phyloP scores from a whole-genome alignment of 1,140 invertebrate species.

The Apis florea region DNA sequence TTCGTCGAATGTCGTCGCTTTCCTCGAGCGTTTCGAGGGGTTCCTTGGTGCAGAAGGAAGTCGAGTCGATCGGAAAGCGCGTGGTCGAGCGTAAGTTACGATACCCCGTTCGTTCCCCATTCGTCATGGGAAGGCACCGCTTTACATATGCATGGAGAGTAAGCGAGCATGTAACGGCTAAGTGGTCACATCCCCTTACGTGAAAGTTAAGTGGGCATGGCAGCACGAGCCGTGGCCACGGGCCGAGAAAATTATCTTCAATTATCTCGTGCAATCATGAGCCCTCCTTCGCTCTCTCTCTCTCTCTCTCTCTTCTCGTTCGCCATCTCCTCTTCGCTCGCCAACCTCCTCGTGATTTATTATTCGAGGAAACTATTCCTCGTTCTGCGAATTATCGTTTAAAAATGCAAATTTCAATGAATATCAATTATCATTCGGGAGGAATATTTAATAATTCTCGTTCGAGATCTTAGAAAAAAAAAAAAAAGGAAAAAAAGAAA shows the following conservation, averaged over 20 bases:
- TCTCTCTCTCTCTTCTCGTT: not conserved
- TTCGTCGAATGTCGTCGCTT: not conserved
- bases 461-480: not conserved
- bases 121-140: slow-evolving; percentile 65
- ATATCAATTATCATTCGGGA: not conserved
- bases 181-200: slow-evolving; percentile 75
- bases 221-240: slow-evolving; percentile 70
- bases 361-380: not conserved
- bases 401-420: not conserved
- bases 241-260: slow-evolving; percentile 74
- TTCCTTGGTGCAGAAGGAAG: not conserved
- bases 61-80: slow-evolving; percentile 4
- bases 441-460: not conserved
- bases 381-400: not conserved
- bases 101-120: slow-evolving; percentile 53
- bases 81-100: slow-evolving; percentile 36
- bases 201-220: slow-evolving; percentile 77
- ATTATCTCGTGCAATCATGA: slow-evolving; percentile 70
- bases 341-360: slow-evolving; percentile 11
- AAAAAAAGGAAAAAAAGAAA: not conserved
- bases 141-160: slow-evolving; percentile 70
- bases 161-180: slow-evolving; percentile 74
- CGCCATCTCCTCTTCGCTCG: not conserved
- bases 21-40: not conserved
- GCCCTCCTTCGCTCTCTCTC: not conserved